Base-by-base conservation (phyloP, 2,113 vertebrate species). In the Callorhinus ursinus region DNA sequence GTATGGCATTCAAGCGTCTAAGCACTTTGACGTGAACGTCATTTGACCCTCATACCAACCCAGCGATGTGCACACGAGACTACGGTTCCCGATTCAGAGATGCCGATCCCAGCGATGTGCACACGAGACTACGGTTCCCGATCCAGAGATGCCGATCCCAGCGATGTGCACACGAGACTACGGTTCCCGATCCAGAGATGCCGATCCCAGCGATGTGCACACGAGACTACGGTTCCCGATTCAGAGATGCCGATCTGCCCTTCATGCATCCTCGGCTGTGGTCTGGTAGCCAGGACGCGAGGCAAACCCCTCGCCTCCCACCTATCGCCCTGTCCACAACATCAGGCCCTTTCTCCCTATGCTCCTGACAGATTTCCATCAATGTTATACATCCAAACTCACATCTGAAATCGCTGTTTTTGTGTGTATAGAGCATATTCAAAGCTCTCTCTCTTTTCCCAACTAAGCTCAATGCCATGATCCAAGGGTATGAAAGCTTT, bases 101-200 rank as follows among this genome's bases (percentile, higher is more conserved):
- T 1, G 15, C 9, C 36, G 7, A 1, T 46, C 16, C n/a, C n/a
- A n/a, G n/a, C n/a, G n/a, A n/a, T n/a, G n/a, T n/a, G n/a, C n/a
- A n/a, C n/a, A n/a, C n/a, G n/a, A n/a, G n/a, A n/a, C n/a, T n/a
- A n/a, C n/a, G 22, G 26, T 2, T 51, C 14, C 28, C 19, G 4
- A 21, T 4, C 8, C 19, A 7, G 6, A 76, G 33, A 59, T 1
- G 15, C 9, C 36, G 7, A 1, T 46, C 16, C 28, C 67, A 42
- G 31, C 1, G 3, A 31, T 0, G 28, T 2, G 8, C 39, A 3
- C 0, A 0, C 21, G 15, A 42, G 14, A 12, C 22, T 2, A 8
- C 3, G n/a, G n/a, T n/a, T n/a, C n/a, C n/a, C n/a, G n/a, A n/a
- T n/a, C n/a, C n/a, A n/a, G n/a, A n/a, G n/a, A n/a, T n/a, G n/a